Evolutionary conservation across 2,888 invertebrate species (phyloP).

Genomic region (Hybos culiciformis): DNA sequence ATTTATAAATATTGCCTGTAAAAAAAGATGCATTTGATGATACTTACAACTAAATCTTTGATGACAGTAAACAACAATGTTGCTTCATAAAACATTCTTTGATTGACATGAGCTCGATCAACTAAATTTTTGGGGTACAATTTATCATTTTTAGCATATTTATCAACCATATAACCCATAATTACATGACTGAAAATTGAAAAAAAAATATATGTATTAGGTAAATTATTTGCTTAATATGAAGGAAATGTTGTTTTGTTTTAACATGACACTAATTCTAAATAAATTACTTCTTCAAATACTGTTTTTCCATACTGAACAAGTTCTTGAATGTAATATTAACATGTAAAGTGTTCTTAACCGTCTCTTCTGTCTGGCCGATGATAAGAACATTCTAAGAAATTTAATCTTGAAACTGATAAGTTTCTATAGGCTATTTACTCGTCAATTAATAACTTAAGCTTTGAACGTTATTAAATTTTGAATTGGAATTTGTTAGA

Average conservation of each 20-base stretch:
- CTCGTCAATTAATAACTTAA: too few relatives aligned
- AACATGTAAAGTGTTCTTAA: too few relatives aligned
- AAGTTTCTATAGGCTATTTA: too few relatives aligned
- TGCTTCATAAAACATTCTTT: conserved; percentile 41
- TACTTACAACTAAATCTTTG: conserved; percentile 36
- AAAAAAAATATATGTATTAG: not conserved
- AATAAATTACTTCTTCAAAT: not conserved
- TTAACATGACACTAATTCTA: not conserved
- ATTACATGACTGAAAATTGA: conserved; percentile 37
- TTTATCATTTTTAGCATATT: conserved; percentile 39
- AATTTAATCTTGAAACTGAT: too few relatives aligned
- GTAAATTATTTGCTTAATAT: not conserved
- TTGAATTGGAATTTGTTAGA: too few relatives aligned
- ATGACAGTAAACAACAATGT: conserved; percentile 38
- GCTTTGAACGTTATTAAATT: too few relatives aligned
- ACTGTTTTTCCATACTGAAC: not conserved
- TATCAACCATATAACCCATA: conserved; percentile 37
- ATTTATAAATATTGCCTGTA: not conserved
- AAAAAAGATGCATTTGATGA: not conserved
- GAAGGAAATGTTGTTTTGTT: not conserved
- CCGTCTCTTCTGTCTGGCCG: too few relatives aligned
- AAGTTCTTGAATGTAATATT: not conserved
- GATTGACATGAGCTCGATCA: conserved; percentile 40
- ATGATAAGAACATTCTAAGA: too few relatives aligned
- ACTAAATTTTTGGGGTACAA: conserved; percentile 43